A percentile compares a stretch with the other conserved stretches of the same genome.
Evolutionary conservation across 2,797 vertebrate species (phyloP).

Genomic region (Myiothlypis chrysogaster): DNA sequence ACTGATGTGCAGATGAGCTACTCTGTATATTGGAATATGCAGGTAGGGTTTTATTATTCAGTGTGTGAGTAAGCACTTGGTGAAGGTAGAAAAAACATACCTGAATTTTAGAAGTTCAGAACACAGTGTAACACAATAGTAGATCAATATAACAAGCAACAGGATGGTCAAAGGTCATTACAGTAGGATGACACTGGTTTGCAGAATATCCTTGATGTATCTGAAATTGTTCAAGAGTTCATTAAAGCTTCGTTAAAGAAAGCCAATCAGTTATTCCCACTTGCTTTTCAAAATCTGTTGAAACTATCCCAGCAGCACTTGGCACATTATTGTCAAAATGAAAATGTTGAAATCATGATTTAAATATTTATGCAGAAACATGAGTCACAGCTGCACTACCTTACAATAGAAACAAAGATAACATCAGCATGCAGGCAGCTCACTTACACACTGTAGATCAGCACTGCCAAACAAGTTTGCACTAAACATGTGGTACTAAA

Average conservation of each 20-base stretch:
- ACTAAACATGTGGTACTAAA: background rate
- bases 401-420: conserved; percentile 7
- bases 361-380: conserved; percentile 19
- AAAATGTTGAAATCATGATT: conserved; percentile 27
- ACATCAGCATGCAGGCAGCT: background rate
- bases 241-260: background rate
- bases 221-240: background rate
- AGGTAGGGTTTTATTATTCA: background rate
- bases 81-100: background rate
- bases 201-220: background rate
- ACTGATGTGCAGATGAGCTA: background rate
- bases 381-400: conserved; percentile 15
- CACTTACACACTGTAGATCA: background rate
- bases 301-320: background rate
- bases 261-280: background rate
- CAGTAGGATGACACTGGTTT: background rate
- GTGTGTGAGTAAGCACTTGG: background rate
- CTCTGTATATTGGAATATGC: background rate
- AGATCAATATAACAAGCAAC: background rate
- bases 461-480: background rate
- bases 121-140: background rate
- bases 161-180: background rate
- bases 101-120: background rate
- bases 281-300: background rate
- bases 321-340: background rate